Evolutionary conservation across 1,140 invertebrate species (phyloP).

Genomic region (Eueides isabella): DNA sequence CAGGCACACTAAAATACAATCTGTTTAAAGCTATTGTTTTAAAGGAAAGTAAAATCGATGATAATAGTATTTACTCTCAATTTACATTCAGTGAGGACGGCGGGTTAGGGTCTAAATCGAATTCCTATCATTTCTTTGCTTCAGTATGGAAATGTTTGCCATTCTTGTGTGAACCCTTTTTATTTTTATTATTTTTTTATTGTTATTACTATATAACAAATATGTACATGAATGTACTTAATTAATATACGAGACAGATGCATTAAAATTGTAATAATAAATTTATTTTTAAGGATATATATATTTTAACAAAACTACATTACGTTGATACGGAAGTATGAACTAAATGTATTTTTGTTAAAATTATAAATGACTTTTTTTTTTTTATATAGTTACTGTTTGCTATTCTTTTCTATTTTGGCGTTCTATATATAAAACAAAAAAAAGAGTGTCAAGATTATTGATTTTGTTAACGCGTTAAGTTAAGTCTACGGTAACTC

Average conservation of each 20-base stretch:
- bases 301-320: no score
- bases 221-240: background rate
- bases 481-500: no score
- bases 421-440: no score
- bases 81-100: constrained; percentile 74
- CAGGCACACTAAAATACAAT: background rate
- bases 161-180: constrained; percentile 28
- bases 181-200: constrained; percentile 18
- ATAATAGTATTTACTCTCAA: constrained; percentile 62
- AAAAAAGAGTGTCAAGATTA: no score
- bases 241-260: background rate
- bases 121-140: constrained; percentile 70
- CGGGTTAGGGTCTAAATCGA: constrained; percentile 71
- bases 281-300: no score
- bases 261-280: background rate
- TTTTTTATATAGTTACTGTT: background rate
- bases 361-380: background rate
- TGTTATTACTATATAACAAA: constrained; percentile 4
- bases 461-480: no score
- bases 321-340: background rate
- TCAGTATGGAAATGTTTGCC: constrained; percentile 41
- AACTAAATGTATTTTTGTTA: background rate
- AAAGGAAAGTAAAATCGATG: constrained; percentile 50
- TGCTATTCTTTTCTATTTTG: background rate
- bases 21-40: background rate